These are phyloP conservation scores for Agrotis puta DNA, from an alignment of 2,888 invertebrate genomes.

Conservation along the genomic window DNA sequence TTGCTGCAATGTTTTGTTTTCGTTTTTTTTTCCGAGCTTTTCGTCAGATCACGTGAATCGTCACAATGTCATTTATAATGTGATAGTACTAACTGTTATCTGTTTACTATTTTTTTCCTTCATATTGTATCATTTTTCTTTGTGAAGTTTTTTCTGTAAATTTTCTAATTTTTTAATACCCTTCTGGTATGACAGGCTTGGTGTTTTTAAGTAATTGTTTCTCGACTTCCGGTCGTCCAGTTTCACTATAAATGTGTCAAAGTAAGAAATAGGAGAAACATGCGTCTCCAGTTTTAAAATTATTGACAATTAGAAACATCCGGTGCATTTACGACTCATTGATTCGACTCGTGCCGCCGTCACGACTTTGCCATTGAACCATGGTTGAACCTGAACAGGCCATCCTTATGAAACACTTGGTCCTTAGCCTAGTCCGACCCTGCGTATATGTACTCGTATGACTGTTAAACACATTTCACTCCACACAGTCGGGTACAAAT, in stretches of 20 bases:
- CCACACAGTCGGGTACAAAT: too few species aligned
- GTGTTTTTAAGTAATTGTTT: too few species aligned
- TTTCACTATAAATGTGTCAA: background rate
- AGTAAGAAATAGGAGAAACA: constrained; percentile 6
- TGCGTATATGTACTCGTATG: too few species aligned
- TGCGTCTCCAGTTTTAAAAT: constrained; percentile 36
- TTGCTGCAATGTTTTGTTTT: constrained; percentile 52
- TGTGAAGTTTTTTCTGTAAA: background rate
- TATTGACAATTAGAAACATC: constrained; percentile 38
- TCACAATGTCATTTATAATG: background rate
- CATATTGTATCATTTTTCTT: background rate
- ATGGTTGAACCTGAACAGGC: too few species aligned
- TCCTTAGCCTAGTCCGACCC: too few species aligned
- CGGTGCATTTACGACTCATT: constrained; percentile 21
- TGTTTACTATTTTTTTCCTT: too few species aligned
- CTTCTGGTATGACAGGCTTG: background rate
- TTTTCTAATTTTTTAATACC: background rate
- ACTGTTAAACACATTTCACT: too few species aligned
- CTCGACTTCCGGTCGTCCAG: background rate
- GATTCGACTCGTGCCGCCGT: constrained; percentile 26
- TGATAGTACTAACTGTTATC: background rate
- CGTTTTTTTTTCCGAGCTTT: constrained; percentile 43
- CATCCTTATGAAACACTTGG: too few species aligned
- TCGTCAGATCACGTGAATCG: constrained; percentile 15
- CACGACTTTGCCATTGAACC: background rate